A percentile compares a stretch with the other conserved stretches of the same genome.
Conservation (phyloP, 2,113 vertebrate species). For the Rattus norvegicus region DNA sequence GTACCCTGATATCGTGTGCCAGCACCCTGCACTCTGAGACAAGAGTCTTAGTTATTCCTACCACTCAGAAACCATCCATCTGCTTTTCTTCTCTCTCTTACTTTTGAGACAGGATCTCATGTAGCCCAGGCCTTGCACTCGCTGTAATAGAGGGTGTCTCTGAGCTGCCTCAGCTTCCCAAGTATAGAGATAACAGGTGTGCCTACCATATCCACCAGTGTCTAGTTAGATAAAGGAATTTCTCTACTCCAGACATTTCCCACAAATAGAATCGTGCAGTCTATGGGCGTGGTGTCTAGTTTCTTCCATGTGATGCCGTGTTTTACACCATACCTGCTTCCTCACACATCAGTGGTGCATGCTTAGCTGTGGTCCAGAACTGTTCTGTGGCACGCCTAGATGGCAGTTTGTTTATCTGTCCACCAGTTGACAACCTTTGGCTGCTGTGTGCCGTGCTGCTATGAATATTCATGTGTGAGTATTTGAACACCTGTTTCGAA, state of each 20-base stretch:
- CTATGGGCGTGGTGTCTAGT: not conserved
- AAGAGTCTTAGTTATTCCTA: not conserved
- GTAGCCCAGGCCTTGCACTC: too few species aligned
- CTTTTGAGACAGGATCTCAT: not conserved
- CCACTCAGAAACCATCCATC: not conserved
- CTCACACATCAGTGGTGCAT: not conserved
- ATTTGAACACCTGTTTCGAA: conserved; percentile 50
- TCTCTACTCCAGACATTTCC: not conserved
- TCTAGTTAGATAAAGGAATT: not conserved
- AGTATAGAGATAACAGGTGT: too few species aligned
- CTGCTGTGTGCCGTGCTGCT: not conserved
- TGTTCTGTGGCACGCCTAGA: not conserved
- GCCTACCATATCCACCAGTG: too few species aligned
- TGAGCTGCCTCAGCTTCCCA: not conserved
- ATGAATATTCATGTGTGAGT: conserved; percentile 17
- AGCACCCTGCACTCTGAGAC: not conserved
- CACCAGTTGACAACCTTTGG: not conserved
- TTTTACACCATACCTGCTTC: not conserved
- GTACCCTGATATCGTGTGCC: not conserved
- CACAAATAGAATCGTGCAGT: not conserved
- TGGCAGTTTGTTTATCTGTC: not conserved
- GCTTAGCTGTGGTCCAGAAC: not conserved
- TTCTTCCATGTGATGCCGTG: not conserved
- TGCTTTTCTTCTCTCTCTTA: not conserved
- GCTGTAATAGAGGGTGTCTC: not conserved